Base-by-base conservation (phyloP, 2,113 vertebrate genomes). In the Psettodes erumei region DNA sequence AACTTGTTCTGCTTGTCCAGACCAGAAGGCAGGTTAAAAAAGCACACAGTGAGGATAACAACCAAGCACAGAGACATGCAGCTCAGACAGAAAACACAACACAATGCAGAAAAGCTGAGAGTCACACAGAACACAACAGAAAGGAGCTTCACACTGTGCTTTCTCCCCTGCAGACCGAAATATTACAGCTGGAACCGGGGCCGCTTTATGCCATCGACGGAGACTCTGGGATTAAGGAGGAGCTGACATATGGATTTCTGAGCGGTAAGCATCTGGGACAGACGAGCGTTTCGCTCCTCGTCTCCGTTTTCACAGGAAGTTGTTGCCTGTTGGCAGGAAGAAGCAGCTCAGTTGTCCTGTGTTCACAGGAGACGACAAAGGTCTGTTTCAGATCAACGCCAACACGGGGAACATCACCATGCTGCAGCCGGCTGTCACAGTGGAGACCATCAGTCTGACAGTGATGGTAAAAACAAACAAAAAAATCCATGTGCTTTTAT, bases 181-280 rank as follows among this genome's bases (percentile, higher is more conserved):
- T 70, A 0, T 83, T 98, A 45, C 11, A 30, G 1, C 82, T 98
- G 33, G 8, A 90, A 9, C 96, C 96, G 0, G 94, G 90, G 6
- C 94, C 93, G 1, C 18, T 98, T 32, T 37, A 86, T 6, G 96
- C 96, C n/a, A 70, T 93, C 0, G 96, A 98, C 73, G 96, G 96
- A 15, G 96, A 98, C 81, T 55, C 25, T 25, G 86, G 71, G 23
- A 84, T 94, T 53, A 93, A 93, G 0, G 93, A 92, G 9, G 66
- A 19, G 10, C 92, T 96, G 1, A 1, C 3, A 0, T 97, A 97
- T 67, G 85, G n/a, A 0, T 86, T 97, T 51, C 15, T 95, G 28
- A 79, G 13, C 1, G 95, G 96, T 96, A 86, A 83, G 71, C 13
- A 35, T 10, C 2, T 19, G 4, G 0, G 7, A 59, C 28, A 21